A percentile compares a stretch with the other conserved stretches of the same genome.
phyloP scores from a whole-genome alignment of 2,113 vertebrate species.

The Gallinago media region DNA sequence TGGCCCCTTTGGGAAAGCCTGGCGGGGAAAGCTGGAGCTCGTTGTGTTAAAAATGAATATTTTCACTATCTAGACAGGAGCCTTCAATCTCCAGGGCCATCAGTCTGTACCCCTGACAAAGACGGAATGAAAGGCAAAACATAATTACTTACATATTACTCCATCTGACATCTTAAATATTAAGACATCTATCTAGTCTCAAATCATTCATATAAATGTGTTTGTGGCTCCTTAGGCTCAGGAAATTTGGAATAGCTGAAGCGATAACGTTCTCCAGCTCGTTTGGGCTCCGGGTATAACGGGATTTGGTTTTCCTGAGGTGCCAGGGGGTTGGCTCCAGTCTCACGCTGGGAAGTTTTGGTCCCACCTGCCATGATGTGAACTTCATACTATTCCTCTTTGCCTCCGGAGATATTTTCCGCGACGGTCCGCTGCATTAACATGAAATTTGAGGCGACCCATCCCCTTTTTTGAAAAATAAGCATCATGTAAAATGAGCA shows the following conservation, averaged over 20 bases:
- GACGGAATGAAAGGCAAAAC: conserved; percentile 31
- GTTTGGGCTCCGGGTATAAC: not conserved
- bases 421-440: not conserved
- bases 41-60: not conserved
- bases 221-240: not conserved
- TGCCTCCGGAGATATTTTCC: not conserved
- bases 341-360: not conserved
- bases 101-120: conserved; percentile 10
- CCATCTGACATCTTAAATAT: conserved; percentile 17
- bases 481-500: not conserved
- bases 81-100: conserved; percentile 32
- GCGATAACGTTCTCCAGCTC: fast-evolving
- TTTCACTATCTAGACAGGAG: not conserved
- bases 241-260: not conserved
- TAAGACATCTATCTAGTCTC: not conserved
- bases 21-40: not conserved
- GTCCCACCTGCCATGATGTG: not conserved
- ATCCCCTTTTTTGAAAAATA: not conserved
- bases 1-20: not conserved
- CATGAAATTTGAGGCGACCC: not conserved
- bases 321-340: not conserved
- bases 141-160: conserved; percentile 19
- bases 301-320: not conserved
- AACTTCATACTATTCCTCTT: not conserved
- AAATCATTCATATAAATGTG: not conserved